phyloP scores from a whole-genome alignment of 2,888 invertebrate genomes.

The Metellina segmentata region DNA sequence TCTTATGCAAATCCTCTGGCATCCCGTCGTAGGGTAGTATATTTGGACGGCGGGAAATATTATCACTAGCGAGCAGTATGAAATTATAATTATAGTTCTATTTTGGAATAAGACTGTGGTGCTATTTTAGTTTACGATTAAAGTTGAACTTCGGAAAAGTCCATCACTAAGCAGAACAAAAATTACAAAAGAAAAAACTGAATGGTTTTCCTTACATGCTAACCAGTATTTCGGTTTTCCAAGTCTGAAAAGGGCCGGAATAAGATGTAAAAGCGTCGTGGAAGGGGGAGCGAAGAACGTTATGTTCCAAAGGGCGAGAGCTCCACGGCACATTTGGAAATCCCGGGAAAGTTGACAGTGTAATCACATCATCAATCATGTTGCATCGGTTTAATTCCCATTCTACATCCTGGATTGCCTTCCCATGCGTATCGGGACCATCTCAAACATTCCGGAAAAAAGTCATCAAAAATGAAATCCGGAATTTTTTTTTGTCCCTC shows the following conservation, averaged over 20 bases:
- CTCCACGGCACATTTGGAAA: neutral
- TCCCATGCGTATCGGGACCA: constrained; percentile 30
- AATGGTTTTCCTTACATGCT: no score
- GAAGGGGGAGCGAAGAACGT: neutral
- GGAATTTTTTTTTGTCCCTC: neutral
- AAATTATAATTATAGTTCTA: no score
- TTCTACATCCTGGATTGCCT: constrained; percentile 17
- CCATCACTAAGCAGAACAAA: no score
- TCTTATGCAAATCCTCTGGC: no score
- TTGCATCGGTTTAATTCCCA: constrained; percentile 36
- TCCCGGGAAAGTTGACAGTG: constrained; percentile 26
- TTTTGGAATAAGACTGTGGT: no score
- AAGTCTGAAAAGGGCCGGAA: neutral
- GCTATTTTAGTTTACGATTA: no score
- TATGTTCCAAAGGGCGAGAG: constrained; percentile 1
- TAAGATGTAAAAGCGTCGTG: neutral
- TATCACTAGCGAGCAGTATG: no score
- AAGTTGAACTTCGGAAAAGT: no score
- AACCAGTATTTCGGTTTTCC: no score
- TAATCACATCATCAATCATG: constrained; percentile 48
- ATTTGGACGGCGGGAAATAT: no score
- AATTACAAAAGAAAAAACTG: no score
- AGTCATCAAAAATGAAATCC: constrained; percentile 4
- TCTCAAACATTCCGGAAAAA: constrained; percentile 42
- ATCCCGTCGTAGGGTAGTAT: no score